Percentiles rank a stretch among this genome's conserved stretches.
These are phyloP conservation scores for Axis porcinus DNA, from an alignment of 2,113 vertebrate genomes.

Conservation along the genomic window DNA sequence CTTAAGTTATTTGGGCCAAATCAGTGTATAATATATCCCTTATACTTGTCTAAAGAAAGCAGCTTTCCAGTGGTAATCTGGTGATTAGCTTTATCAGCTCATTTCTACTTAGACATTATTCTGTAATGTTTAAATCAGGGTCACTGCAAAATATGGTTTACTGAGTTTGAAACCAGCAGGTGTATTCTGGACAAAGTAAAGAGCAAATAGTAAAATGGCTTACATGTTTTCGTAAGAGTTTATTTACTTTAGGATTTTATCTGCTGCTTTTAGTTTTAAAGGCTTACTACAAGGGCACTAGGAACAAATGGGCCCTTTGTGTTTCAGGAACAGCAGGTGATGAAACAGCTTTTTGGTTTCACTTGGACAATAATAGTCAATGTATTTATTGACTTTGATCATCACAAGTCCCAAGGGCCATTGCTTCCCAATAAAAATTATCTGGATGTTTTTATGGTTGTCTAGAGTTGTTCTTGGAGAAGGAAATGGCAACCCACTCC, in stretches of 20 bases:
- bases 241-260: slow-evolving; percentile 72
- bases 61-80: background rate
- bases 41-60: slow-evolving; percentile 13
- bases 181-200: slow-evolving; percentile 37
- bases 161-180: slow-evolving; percentile 38
- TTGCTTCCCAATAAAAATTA: slow-evolving; percentile 52
- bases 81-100: background rate
- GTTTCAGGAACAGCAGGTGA: slow-evolving; percentile 76
- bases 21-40: background rate
- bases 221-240: slow-evolving; percentile 50
- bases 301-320: slow-evolving; percentile 71
- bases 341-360: slow-evolving; percentile 62
- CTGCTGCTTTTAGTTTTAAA: slow-evolving; percentile 71
- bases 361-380: slow-evolving; percentile 40
- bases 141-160: slow-evolving; percentile 4
- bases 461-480: background rate
- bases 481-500: too few relatives aligned
- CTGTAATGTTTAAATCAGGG: slow-evolving; percentile 1
- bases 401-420: slow-evolving; percentile 28
- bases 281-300: slow-evolving; percentile 60
- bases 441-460: slow-evolving; percentile 54
- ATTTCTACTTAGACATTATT: background rate
- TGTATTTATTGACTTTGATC: slow-evolving; percentile 68
- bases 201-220: slow-evolving; percentile 32
- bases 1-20: background rate